Evolutionary conservation across 2,888 invertebrate species (phyloP).

Genomic region (Pomacea canaliculata): DNA sequence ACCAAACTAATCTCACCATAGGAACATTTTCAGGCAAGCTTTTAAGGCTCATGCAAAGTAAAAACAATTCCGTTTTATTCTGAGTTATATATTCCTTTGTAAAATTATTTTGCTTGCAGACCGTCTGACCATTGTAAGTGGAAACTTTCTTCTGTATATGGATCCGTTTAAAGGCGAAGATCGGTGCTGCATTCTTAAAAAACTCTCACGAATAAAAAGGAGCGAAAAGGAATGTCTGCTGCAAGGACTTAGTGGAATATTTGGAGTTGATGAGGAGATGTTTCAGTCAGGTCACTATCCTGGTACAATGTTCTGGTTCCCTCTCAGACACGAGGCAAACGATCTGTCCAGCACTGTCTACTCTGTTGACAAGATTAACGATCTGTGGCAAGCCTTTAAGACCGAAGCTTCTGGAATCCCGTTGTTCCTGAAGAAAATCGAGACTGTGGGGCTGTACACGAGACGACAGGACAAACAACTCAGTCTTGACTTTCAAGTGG

Average conservation of each 20-base stretch:
- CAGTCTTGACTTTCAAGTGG: neutral
- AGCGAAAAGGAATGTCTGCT: conserved; percentile 31
- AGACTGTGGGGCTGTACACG: neutral
- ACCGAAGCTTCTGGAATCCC: conserved; percentile 53
- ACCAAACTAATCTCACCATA: too few species aligned
- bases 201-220: conserved; percentile 5
- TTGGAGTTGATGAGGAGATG: conserved; percentile 39
- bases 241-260: conserved; percentile 44
- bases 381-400: conserved; percentile 50
- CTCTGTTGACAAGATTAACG: conserved; percentile 41
- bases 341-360: conserved; percentile 51
- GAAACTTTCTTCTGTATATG: conserved; percentile 53
- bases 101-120: conserved; percentile 25
- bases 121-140: conserved; percentile 28
- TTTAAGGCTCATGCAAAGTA: too few species aligned
- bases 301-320: conserved; percentile 65
- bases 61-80: too few species aligned
- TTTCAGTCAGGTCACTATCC: conserved; percentile 42
- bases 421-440: conserved; percentile 58
- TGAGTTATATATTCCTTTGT: too few species aligned
- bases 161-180: conserved; percentile 45
- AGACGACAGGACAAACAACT: neutral
- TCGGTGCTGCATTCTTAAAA: conserved; percentile 8
- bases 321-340: conserved; percentile 50
- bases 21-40: too few species aligned